Conservation (phyloP, 2,113 vertebrate genomes). For the Turdus rufiventris region DNA sequence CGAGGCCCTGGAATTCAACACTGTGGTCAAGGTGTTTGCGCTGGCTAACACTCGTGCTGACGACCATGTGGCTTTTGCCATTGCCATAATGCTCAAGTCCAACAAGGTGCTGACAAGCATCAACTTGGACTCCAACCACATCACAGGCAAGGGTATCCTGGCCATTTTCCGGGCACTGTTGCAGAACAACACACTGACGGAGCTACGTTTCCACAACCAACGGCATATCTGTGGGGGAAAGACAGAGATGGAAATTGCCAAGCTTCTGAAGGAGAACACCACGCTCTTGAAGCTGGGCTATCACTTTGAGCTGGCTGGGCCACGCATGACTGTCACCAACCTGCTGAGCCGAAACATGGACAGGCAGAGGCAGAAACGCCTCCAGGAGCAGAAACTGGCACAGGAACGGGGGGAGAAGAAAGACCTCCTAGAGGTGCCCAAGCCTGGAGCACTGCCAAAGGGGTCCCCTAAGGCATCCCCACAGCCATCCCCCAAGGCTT, state of each 20-base stretch:
- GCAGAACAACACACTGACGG: slow-evolving; percentile 87
- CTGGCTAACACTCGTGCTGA: slow-evolving; percentile 93
- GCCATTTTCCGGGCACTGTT: slow-evolving; percentile 91
- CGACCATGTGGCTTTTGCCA: slow-evolving; percentile 92
- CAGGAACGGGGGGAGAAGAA: slow-evolving; percentile 84
- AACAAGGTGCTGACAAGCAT: slow-evolving; percentile 90
- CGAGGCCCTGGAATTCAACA: slow-evolving; percentile 88
- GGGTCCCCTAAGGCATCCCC: slow-evolving; percentile 76
- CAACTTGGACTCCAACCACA: slow-evolving; percentile 96
- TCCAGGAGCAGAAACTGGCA: slow-evolving; percentile 90
- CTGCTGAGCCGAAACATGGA: slow-evolving; percentile 98
- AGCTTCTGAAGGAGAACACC: slow-evolving; percentile 92
- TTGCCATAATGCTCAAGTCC: slow-evolving; percentile 84
- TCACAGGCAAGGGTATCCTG: slow-evolving; percentile 92
- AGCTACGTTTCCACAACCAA: slow-evolving; percentile 98
- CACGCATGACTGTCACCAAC: slow-evolving; percentile 94
- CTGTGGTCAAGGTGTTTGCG: slow-evolving; percentile 81
- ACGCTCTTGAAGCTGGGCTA: slow-evolving; percentile 94
- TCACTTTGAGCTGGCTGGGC: slow-evolving; percentile 93
- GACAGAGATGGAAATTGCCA: slow-evolving; percentile 97
- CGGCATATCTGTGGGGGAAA: slow-evolving; percentile 96
- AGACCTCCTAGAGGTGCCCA: slow-evolving; percentile 82
- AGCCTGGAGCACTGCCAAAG: slow-evolving; percentile 37
- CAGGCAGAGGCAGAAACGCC: slow-evolving; percentile 88
- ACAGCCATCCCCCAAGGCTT: slow-evolving; percentile 80